Percentiles rank a stretch among this genome's conserved stretches.
These are phyloP conservation scores for Tychaedon coryphoeus DNA, from an alignment of 2,113 vertebrate genomes.

Conservation along the genomic window DNA sequence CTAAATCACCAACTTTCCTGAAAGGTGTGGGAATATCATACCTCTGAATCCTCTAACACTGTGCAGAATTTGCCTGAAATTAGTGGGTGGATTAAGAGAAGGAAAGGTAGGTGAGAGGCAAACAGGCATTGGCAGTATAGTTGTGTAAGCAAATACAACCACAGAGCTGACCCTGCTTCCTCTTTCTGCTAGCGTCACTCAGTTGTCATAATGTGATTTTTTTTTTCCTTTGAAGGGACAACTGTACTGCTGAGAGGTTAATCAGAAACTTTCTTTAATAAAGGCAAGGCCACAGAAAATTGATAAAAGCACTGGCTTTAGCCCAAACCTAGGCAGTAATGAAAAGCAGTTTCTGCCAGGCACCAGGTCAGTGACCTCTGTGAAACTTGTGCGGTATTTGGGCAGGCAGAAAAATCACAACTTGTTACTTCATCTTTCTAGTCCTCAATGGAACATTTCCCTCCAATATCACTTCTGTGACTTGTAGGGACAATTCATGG, in stretches of 20 bases:
- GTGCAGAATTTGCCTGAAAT: neutral
- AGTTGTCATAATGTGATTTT: neutral
- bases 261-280: conserved; percentile 27
- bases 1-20: neutral
- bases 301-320: neutral
- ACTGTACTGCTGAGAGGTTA: neutral
- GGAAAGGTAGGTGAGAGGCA: neutral
- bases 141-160: neutral
- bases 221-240: neutral
- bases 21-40: neutral
- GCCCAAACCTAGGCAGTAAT: neutral
- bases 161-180: neutral
- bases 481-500: neutral
- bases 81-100: neutral
- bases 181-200: neutral
- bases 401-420: neutral
- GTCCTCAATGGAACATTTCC: neutral
- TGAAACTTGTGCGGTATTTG: neutral
- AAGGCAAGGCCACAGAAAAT: conserved; percentile 37
- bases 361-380: neutral
- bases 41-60: neutral
- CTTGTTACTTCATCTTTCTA: neutral
- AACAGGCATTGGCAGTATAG: neutral
- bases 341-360: neutral
- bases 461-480: neutral